Percentiles rank a stretch among this genome's conserved stretches.
Evolutionary conservation across 2,888 invertebrate species (phyloP).

Genomic region (Tortrix viridana): DNA sequence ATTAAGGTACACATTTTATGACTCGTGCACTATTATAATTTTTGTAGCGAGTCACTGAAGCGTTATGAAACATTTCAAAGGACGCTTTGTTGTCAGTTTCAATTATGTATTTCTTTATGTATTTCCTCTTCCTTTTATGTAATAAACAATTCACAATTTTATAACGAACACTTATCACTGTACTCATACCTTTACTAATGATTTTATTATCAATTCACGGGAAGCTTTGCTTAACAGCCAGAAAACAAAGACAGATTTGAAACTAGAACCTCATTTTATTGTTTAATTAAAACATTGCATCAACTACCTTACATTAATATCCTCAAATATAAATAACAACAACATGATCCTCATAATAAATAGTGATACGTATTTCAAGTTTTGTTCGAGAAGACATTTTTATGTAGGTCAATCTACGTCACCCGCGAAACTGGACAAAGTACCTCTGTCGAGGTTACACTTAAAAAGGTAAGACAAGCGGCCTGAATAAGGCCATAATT

Average conservation of each 20-base stretch:
- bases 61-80: slow-evolving; percentile 41
- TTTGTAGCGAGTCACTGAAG: slow-evolving; percentile 27
- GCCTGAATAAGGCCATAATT: slow-evolving; percentile 67
- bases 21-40: slow-evolving; percentile 36
- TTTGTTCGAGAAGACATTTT: slow-evolving; percentile 87
- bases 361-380: slow-evolving; percentile 87
- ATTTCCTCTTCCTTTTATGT: slow-evolving; percentile 9
- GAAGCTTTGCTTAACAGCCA: background rate
- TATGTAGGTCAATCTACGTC: slow-evolving; percentile 56
- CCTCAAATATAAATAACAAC: slow-evolving; percentile 86
- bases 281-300: background rate
- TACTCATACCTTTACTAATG: background rate
- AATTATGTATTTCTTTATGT: slow-evolving; percentile 6
- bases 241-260: slow-evolving; percentile 17
- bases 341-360: slow-evolving; percentile 87
- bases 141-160: slow-evolving; percentile 3
- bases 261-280: slow-evolving; percentile 24
- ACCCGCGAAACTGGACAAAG: slow-evolving; percentile 74
- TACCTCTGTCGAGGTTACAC: slow-evolving; percentile 71
- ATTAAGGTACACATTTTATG: slow-evolving; percentile 41
- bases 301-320: slow-evolving; percentile 10
- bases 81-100: slow-evolving; percentile 26
- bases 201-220: background rate
- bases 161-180: background rate
- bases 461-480: slow-evolving; percentile 77